phyloP scores from a whole-genome alignment of 2,113 vertebrate genomes.

The Meleagris gallopavo region DNA sequence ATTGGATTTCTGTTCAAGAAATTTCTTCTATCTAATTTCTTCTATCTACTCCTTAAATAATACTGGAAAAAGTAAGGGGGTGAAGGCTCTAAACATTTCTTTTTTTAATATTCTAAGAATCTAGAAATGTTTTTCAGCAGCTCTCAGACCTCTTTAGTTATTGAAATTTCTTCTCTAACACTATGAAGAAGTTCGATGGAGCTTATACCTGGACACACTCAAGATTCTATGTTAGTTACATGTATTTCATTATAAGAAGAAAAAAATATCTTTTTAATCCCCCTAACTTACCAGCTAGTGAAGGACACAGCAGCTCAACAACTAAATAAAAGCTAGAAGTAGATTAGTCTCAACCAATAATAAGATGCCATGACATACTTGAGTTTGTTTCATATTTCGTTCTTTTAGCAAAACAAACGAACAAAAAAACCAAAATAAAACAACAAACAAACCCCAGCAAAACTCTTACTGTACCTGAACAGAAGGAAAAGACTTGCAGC shows the following conservation, averaged over 20 bases:
- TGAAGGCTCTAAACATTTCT: accelerated
- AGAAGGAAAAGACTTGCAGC: not conserved
- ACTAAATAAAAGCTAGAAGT: not conserved
- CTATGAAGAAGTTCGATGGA: not conserved
- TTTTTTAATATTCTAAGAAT: not conserved
- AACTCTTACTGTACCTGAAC: not conserved
- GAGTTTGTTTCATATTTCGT: not conserved
- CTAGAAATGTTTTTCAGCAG: not conserved
- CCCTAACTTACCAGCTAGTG: not conserved
- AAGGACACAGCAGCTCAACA: not conserved
- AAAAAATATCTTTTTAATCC: not conserved
- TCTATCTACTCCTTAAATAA: not conserved
- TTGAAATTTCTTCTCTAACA: not conserved
- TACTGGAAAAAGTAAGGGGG: not conserved
- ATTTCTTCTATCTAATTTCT: not conserved
- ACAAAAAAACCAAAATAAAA: too few species aligned
- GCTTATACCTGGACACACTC: not conserved
- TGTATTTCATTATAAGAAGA: not conserved
- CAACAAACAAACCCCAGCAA: too few species aligned
- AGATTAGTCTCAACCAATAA: not conserved
- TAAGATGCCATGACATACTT: accelerated
- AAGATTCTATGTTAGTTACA: not conserved
- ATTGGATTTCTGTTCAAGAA: not conserved
- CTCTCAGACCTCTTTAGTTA: not conserved
- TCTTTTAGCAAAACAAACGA: not conserved